These are phyloP conservation scores for Phyllopteryx taeniolatus DNA, from an alignment of 2,113 vertebrate species.

Conservation along the genomic window DNA sequence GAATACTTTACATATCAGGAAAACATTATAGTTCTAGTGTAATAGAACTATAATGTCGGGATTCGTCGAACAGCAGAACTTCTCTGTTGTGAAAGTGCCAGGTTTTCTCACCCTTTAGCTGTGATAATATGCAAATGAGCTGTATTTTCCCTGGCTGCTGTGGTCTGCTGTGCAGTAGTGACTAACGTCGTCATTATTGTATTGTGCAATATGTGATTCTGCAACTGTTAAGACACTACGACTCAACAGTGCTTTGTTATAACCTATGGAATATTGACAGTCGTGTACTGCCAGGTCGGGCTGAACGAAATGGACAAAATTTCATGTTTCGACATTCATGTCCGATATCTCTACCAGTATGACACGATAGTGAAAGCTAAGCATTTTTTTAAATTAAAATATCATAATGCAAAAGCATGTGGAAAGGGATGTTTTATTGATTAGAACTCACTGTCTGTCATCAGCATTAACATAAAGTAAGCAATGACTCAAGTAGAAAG, in stretches of 20 bases:
- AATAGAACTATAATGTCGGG: neutral
- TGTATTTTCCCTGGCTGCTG: neutral
- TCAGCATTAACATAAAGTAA: too few relatives aligned
- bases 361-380: too few relatives aligned
- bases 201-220: constrained; percentile 45
- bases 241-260: neutral
- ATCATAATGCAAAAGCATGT: too few relatives aligned
- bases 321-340: too few relatives aligned
- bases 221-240: neutral
- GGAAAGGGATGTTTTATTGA: too few relatives aligned
- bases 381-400: too few relatives aligned
- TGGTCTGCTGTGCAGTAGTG: constrained; percentile 22
- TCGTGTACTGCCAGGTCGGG: neutral
- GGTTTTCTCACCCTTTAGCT: constrained; percentile 43
- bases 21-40: neutral
- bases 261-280: neutral
- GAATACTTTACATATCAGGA: too few relatives aligned
- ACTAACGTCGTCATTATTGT: constrained; percentile 56
- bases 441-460: too few relatives aligned
- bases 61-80: neutral
- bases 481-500: too few relatives aligned
- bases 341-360: too few relatives aligned
- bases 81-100: constrained; percentile 35
- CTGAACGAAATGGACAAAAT: too few relatives aligned
- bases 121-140: constrained; percentile 47